Percentiles rank a stretch among this genome's conserved stretches.
These are phyloP conservation scores for Umimayanthus kanabou DNA, from an alignment of 92 coral and sea anemone species.

Conservation along the genomic window DNA sequence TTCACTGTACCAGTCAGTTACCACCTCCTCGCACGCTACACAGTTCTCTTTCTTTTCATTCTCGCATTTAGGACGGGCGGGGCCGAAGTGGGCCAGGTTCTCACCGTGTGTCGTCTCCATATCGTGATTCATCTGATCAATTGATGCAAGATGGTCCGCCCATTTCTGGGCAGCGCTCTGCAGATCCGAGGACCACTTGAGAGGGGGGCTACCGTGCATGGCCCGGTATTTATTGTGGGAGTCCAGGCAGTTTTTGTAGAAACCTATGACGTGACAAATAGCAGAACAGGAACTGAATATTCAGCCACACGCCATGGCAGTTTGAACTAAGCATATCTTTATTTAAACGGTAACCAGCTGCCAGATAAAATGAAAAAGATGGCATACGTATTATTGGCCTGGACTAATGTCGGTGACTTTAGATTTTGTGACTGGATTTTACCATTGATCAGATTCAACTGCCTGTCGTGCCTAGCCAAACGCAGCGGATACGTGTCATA, in stretches of 20 bases:
- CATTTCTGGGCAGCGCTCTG: constrained; percentile 46
- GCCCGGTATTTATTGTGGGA: constrained; percentile 52
- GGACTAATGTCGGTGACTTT: background rate
- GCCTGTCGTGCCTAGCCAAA: background rate
- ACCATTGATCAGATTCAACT: background rate
- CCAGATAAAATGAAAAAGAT: background rate
- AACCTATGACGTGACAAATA: background rate
- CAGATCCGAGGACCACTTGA: constrained; percentile 42
- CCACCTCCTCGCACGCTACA: constrained; percentile 41
- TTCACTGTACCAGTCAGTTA: constrained; percentile 45
- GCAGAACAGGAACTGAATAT: too few species aligned
- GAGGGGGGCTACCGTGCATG: constrained; percentile 45
- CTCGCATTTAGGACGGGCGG: constrained; percentile 36
- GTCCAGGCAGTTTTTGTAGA: constrained; percentile 44
- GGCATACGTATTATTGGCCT: background rate
- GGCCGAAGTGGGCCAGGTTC: constrained; percentile 37
- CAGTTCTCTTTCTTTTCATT: constrained; percentile 22
- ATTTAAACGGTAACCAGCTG: background rate
- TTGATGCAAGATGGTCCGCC: constrained; percentile 48
- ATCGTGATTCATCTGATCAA: constrained; percentile 39
- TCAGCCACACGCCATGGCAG: too few species aligned
- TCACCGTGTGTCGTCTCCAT: constrained; percentile 47
- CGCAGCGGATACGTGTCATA: background rate
- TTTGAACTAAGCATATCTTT: too few species aligned
- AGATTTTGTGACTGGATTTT: too few species aligned